These are phyloP conservation scores for Platerodrilus igneus DNA, from an alignment of 2,888 invertebrate species.

Conservation along the genomic window DNA sequence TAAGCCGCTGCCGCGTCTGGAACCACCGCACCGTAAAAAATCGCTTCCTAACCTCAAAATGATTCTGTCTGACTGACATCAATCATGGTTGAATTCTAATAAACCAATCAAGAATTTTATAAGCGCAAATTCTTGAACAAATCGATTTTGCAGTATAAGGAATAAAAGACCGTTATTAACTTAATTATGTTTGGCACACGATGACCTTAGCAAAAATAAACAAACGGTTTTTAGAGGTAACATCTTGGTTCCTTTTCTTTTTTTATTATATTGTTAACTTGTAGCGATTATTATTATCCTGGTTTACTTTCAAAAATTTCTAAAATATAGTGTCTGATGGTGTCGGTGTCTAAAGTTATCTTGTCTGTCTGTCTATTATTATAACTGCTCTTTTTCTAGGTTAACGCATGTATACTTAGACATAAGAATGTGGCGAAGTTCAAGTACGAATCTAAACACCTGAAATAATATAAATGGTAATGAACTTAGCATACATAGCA, in stretches of 20 bases:
- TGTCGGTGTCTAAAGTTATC: too few species aligned
- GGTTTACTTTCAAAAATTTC: conserved; percentile 1
- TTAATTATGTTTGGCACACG: conserved; percentile 3
- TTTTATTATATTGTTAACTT: background rate
- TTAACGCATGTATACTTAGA: too few species aligned
- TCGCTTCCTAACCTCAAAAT: too few species aligned
- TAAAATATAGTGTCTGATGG: conserved; percentile 1
- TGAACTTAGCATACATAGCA: conserved; percentile 30
- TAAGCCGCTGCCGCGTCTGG: too few species aligned
- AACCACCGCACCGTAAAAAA: too few species aligned
- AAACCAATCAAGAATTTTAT: too few species aligned
- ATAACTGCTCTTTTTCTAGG: too few species aligned
- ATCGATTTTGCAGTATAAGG: conserved; percentile 1
- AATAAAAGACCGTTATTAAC: conserved; percentile 4
- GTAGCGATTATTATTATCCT: conserved; percentile 1
- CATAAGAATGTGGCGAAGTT: too few species aligned
- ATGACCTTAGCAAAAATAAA: conserved; percentile 2
- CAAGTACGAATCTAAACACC: too few species aligned
- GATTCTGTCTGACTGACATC: too few species aligned
- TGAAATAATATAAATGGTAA: conserved; percentile 30
- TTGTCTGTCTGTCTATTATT: too few species aligned
- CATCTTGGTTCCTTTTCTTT: conserved; percentile 8
- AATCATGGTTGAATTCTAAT: too few species aligned
- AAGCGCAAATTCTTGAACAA: conserved; percentile 6
- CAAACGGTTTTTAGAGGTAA: conserved; percentile 3